Evolutionary conservation across 2,797 vertebrate genomes (phyloP), one percentile per base, ranked within the genome.

Genomic region (Chiloscyllium punctatum): DNA sequence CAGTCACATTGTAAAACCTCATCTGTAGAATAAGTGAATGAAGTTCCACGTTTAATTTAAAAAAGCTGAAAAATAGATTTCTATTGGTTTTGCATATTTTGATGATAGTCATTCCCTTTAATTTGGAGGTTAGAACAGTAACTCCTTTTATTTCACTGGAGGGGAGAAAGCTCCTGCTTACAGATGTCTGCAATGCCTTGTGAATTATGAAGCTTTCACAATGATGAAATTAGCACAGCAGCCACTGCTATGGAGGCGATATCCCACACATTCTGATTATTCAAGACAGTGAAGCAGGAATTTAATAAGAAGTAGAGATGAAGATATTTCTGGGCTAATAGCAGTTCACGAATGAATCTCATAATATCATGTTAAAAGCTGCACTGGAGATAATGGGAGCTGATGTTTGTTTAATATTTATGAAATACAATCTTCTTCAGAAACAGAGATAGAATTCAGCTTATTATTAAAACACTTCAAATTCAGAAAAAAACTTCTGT

Each of bases 341-440:
- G 71, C 27, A 30, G 94, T 48, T 74, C 37, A 74, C 69, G 69
- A 94, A 74, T 94, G 68, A 72, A 94, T 94, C 74, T 94, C 37
- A 74, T 94, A 94, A 94, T 51, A 74, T 94, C 68, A 74, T 27
- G 94, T 94, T 72, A 94, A 94, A 37, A 68, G 91, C 18, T 2
- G 21, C n/a, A 71, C 21, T 16, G 27, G 94, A 74, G 71, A 51
- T 94, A 74, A 94, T 94, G 94, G 69, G 23, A 94, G 68, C 11
- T 94, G 71, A 74, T 94, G 94, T 71, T 69, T 71, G 69, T 94
- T 94, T 94, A 94, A 94, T 71, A 94, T 94, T 74, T 94, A 94
- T 92, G 94, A 94, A 94, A 71, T 74, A 51, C 27, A 94, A 53
- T 74, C 69, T 74, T 72, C 8, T 92, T 66, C 90, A 37, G 90